Percentiles rank a stretch among this genome's conserved stretches.
These are phyloP conservation scores for Amitus sp. DNA, from an alignment of 2,888 invertebrate species.

Conservation along the genomic window DNA sequence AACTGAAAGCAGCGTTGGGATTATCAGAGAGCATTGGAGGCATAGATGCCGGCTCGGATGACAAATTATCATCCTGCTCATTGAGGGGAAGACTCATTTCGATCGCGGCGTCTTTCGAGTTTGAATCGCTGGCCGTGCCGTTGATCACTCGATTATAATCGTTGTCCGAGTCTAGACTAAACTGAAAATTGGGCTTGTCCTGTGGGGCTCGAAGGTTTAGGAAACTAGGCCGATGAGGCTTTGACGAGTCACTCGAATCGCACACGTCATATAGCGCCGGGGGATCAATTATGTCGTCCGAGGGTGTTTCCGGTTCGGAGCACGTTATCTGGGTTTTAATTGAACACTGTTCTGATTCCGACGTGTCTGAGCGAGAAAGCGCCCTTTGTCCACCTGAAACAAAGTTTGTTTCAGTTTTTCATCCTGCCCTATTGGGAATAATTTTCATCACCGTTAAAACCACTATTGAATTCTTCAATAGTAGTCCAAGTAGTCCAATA, in stretches of 20 bases:
- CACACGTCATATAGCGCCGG: conserved; percentile 56
- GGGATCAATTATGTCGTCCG: conserved; percentile 58
- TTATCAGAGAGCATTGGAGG: conserved; percentile 65
- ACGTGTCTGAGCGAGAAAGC: conserved; percentile 51
- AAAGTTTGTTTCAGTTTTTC: too few relatives aligned
- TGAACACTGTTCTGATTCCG: conserved; percentile 60
- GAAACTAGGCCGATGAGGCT: conserved; percentile 70
- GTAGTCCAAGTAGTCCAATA: too few relatives aligned
- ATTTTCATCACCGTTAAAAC: too few relatives aligned
- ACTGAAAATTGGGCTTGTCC: conserved; percentile 76
- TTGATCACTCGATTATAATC: conserved; percentile 68
- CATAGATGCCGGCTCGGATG: conserved; percentile 70
- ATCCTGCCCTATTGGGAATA: too few relatives aligned
- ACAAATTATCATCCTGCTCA: conserved; percentile 63
- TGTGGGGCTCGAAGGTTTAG: conserved; percentile 74
- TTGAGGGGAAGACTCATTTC: conserved; percentile 58
- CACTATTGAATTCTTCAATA: too few relatives aligned
- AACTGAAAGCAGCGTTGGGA: conserved; percentile 70
- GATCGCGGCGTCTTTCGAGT: conserved; percentile 63
- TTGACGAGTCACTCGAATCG: conserved; percentile 55
- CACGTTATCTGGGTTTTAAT: conserved; percentile 58
- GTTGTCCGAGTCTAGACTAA: conserved; percentile 60
- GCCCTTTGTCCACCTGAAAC: conserved; percentile 26
- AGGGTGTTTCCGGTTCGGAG: conserved; percentile 52
- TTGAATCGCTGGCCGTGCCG: conserved; percentile 66